Base-by-base conservation (phyloP, 53 echinoderm and acorn worm species). In the Astropecten irregularis region DNA sequence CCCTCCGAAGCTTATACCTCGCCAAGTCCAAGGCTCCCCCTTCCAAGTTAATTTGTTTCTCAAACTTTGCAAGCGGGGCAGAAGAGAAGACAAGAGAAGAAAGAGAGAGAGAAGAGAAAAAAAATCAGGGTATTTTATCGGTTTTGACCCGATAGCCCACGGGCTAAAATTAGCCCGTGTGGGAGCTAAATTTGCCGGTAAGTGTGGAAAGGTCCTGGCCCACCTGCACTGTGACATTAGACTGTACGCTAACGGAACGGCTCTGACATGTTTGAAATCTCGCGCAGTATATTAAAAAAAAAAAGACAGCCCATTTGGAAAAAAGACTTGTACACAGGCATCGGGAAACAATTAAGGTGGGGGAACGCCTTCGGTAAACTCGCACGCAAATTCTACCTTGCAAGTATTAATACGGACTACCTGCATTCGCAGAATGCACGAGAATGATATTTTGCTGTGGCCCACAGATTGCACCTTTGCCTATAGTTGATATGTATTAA, bases 181-280 rank as follows among this genome's bases (percentile, higher is more conserved):
- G 38, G 16, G 7, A 39, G 35, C 55, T 76, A 76, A 76, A 76
- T 76, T 11, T 21, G 76, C 53, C 40, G 3, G 18, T 15, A 28
- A 30, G 44, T 79, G 62, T 48, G 62, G 79, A 61, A 79, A 62
- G 63, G 56, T 42, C 22, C 40, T 23, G 33, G 20, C 26, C n/a
- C 44, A 33, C 79, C 62, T 60, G 40, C 61, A 11, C 42, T 11
- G 42, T 42, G 42, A 42, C 42, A 42, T 42, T 42, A 42, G 42
- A 6, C 6, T 58, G 76, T 76, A 57, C 23, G 14, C 22, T 76
- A 39, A 76, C 56, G 57, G 57, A 37, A 65, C n/a, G 73, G 73
- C 73, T 40, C 61, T 60, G 20, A 25, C 23, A 68, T 18, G 36
- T 44, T 44, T n/a, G 36, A 68, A 37, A 54, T 54, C 42, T 42